phyloP scores from a whole-genome alignment of 2,797 vertebrate species.

The Taeniopygia guttata region DNA sequence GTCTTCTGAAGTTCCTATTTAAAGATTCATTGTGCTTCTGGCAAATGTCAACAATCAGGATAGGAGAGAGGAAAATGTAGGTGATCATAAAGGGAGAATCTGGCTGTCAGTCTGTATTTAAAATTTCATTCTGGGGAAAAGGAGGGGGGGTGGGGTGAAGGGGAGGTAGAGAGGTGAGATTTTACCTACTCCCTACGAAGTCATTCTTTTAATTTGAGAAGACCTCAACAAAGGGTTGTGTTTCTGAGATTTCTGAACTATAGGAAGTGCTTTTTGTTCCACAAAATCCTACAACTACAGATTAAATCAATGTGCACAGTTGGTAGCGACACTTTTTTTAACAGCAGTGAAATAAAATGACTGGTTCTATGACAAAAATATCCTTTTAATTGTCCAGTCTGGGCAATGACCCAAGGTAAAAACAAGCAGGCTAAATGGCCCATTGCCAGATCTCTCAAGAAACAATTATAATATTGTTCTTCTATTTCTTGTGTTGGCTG shows the following conservation, averaged over 20 bases:
- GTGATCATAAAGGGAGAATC: background rate
- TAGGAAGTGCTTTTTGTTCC: slow-evolving; percentile 5
- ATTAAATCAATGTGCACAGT: slow-evolving; percentile 27
- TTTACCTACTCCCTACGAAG: background rate
- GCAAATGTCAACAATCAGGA: background rate
- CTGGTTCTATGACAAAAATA: slow-evolving; percentile 59
- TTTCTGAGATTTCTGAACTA: background rate
- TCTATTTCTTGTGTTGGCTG: slow-evolving; percentile 52
- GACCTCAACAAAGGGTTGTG: background rate
- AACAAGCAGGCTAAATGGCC: slow-evolving; percentile 66
- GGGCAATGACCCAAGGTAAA: slow-evolving; percentile 69
- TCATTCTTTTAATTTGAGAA: background rate
- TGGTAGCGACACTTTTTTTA: slow-evolving; percentile 54
- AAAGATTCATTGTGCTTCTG: slow-evolving; percentile 33
- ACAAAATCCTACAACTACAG: slow-evolving; percentile 16
- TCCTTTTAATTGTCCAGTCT: slow-evolving; percentile 72
- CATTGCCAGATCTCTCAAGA: slow-evolving; percentile 64
- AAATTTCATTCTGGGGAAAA: background rate
- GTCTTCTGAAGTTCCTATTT: slow-evolving; percentile 20
- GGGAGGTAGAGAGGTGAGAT: background rate
- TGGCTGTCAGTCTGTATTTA: background rate
- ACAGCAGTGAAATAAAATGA: slow-evolving; percentile 56
- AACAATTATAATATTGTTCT: slow-evolving; percentile 64
- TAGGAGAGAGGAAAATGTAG: background rate
- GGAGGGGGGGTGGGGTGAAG: accelerated